Percentiles rank a stretch among this genome's conserved stretches.
phyloP scores from a whole-genome alignment of 2,797 vertebrate genomes.

The Mus caroli region DNA sequence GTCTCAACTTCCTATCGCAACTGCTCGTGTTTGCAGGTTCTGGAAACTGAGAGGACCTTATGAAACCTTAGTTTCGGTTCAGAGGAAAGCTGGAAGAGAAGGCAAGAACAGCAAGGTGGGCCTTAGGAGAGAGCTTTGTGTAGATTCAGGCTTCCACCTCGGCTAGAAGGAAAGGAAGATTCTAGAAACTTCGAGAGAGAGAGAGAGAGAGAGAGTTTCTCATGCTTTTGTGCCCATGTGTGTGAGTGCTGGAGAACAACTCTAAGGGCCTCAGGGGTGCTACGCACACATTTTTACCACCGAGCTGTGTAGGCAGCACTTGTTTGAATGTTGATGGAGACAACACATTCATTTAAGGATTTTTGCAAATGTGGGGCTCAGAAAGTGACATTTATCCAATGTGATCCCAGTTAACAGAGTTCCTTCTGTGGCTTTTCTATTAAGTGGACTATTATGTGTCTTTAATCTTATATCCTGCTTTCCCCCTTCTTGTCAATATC shows the following conservation, averaged over 20 bases:
- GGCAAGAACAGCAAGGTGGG: neutral
- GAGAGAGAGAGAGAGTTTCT: neutral
- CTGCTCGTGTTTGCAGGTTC: neutral
- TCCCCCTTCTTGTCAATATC: neutral
- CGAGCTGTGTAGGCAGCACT: neutral
- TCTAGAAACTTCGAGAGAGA: neutral
- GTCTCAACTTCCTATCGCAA: neutral
- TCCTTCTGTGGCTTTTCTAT: conserved; percentile 41
- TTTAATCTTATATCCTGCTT: neutral
- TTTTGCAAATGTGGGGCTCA: neutral
- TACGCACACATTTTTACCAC: neutral
- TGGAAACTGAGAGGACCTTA: neutral
- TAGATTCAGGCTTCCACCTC: neutral
- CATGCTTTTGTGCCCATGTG: neutral
- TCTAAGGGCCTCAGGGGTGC: neutral
- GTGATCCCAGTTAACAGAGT: neutral
- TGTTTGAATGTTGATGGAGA: neutral
- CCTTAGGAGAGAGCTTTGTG: neutral
- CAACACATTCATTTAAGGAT: neutral
- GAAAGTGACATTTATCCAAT: neutral
- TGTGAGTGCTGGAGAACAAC: neutral
- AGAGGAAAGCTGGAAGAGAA: neutral
- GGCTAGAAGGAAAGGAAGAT: neutral
- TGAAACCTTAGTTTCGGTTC: conserved; percentile 32
- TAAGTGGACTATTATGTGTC: neutral